Conservation (phyloP, 2,888 invertebrate genomes). For the Calliphora vomitoria region DNA sequence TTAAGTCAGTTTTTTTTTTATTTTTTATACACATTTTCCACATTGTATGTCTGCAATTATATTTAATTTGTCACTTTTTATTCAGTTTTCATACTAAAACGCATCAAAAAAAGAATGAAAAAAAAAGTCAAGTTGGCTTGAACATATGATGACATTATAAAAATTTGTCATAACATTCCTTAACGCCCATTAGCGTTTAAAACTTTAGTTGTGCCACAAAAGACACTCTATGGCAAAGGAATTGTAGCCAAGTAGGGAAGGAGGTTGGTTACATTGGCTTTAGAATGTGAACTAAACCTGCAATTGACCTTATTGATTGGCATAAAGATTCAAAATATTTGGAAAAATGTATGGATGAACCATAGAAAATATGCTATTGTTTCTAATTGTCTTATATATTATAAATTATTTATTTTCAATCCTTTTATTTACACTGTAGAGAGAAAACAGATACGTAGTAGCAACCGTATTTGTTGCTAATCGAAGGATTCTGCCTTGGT, state of each 20-base stretch:
- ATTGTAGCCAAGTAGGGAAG: not conserved
- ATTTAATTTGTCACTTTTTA: constrained; percentile 73
- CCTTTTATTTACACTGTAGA: too few species aligned
- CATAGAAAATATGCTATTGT: too few species aligned
- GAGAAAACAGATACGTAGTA: too few species aligned
- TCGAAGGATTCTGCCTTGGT: too few species aligned
- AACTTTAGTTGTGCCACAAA: constrained; percentile 49
- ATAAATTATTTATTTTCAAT: too few species aligned
- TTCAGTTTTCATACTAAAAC: constrained; percentile 64
- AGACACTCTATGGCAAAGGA: not conserved
- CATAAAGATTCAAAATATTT: too few species aligned
- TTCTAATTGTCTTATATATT: too few species aligned
- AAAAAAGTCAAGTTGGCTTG: constrained; percentile 12
- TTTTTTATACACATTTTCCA: not conserved
- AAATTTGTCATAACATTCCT: constrained; percentile 67
- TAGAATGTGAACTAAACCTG: too few species aligned
- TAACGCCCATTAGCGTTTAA: constrained; percentile 67
- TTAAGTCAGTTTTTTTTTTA: not conserved
- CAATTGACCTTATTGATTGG: too few species aligned
- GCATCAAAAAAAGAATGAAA: not conserved
- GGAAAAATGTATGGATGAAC: too few species aligned
- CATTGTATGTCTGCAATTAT: constrained; percentile 64
- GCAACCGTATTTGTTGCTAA: too few species aligned
- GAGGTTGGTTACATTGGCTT: not conserved
- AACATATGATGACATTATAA: constrained; percentile 60